Percentiles rank a stretch among this genome's conserved stretches.
Conservation (phyloP, 35 echinoderm and acorn worm genomes). For the Heliocidaris erythrogramma region DNA sequence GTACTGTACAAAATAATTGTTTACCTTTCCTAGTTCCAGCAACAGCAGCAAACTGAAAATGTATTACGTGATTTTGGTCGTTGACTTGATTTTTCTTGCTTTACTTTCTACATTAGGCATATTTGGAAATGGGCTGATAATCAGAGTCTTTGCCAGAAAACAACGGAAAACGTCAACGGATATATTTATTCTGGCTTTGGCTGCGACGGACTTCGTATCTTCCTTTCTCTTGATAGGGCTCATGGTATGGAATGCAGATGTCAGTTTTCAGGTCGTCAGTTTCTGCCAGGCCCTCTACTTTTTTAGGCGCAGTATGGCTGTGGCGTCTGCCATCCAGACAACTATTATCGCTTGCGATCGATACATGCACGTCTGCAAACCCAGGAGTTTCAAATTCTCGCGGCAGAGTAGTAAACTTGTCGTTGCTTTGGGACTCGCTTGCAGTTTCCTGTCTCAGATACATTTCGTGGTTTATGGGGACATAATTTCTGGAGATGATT, state of each 20-base stretch:
- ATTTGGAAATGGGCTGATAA: background rate
- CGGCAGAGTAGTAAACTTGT: background rate
- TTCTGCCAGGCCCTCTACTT: background rate
- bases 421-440: background rate
- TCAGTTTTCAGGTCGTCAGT: background rate
- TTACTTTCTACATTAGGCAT: background rate
- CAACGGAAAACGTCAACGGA: background rate
- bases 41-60: background rate
- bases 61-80: background rate
- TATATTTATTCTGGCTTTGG: constrained; percentile 5
- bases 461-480: background rate
- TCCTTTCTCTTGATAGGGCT: background rate
- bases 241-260: background rate
- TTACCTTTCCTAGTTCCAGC: no score
- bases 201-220: background rate
- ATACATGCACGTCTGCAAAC: background rate
- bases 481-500: background rate
- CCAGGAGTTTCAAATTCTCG: background rate
- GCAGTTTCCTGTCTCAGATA: background rate
- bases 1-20: no score
- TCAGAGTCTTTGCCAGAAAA: constrained; percentile 19
- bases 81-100: background rate
- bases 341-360: background rate
- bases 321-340: background rate
- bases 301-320: background rate